A percentile compares a stretch with the other conserved stretches of the same genome.
Evolutionary conservation across 2,113 vertebrate genomes (phyloP).

Genomic region (Gymnobelideus leadbeateri): DNA sequence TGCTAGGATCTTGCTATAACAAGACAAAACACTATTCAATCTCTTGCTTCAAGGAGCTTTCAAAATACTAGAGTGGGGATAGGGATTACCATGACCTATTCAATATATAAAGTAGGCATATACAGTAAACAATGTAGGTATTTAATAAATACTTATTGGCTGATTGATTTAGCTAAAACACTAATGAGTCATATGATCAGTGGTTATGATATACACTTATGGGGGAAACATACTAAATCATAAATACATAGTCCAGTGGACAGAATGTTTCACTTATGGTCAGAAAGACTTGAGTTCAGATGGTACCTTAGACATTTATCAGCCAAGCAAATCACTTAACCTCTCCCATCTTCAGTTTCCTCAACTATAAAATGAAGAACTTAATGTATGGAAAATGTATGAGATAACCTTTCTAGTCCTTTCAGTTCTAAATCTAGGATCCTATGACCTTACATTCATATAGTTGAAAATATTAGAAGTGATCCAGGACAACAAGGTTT

Average conservation of each 20-base stretch:
- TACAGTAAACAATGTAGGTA: not conserved
- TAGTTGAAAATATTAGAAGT: not conserved
- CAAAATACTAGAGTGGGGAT: not conserved
- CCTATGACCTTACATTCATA: not conserved
- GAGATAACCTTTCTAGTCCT: too few species aligned
- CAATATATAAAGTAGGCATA: not conserved
- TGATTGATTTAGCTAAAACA: not conserved
- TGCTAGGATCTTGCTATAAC: not conserved
- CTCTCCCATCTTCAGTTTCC: not conserved
- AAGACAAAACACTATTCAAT: not conserved
- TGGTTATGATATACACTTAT: not conserved
- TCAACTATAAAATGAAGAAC: not conserved
- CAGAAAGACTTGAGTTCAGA: not conserved
- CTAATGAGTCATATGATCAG: not conserved
- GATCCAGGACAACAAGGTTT: not conserved
- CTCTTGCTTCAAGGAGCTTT: not conserved
- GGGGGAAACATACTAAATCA: not conserved
- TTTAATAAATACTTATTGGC: not conserved
- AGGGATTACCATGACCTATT: not conserved
- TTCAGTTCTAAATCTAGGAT: too few species aligned
- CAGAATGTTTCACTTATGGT: not conserved
- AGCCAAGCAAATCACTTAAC: not conserved
- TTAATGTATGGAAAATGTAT: too few species aligned
- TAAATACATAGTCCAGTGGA: not conserved
- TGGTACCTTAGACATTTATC: not conserved